Base-by-base conservation (phyloP, 2,113 vertebrate genomes). In the Ivindomyrus marchei region DNA sequence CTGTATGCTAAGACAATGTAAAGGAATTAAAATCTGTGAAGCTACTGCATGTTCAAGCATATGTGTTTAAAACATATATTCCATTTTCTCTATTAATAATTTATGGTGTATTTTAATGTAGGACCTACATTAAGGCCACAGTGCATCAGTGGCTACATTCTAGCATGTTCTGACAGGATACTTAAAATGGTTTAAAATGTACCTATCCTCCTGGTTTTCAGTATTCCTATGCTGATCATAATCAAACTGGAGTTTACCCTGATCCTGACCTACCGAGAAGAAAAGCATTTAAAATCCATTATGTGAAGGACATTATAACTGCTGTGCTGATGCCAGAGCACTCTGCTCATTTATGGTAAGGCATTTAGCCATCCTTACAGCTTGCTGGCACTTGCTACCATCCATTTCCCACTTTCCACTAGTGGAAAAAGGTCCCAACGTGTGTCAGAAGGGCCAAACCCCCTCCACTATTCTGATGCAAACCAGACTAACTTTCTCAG, bases 271-370 rank as follows among this genome's bases (percentile, higher is more conserved):
- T 39, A 77, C 13, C 0, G 5, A 77, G 74, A 36, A 77, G 13
- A 36, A 77, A 42, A 39, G 74, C 3, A 36, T 77, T 77, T 39
- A 42, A 77, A 6, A 15, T 10, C 74, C 74, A 77, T 80, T 80
- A 80, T 42, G 36, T 6, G 15, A 80, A 36, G 74, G 74, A 39
- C 74, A 70, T 27, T 70, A 70, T 70, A 70, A 70, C 62, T 4
- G 62, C 74, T 42, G 74, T 8, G 74, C 17, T 42, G 36, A 21
- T 80, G 74, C 31, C 36, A 80, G 36, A 42, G 4, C 36, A 42
- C 74, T 80, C 36, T 80, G 74, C 74, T 42, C 74, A 80, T 80
- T 80, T 80, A 80, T 42, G 74, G 74, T 80, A 80, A 80, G 74
- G 74, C 74, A 80, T 80, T 21, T 80, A 17, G 74, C 36, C 31